Conservation (phyloP, 92 coral and sea anemone species). For the Meandrina meandrites region DNA sequence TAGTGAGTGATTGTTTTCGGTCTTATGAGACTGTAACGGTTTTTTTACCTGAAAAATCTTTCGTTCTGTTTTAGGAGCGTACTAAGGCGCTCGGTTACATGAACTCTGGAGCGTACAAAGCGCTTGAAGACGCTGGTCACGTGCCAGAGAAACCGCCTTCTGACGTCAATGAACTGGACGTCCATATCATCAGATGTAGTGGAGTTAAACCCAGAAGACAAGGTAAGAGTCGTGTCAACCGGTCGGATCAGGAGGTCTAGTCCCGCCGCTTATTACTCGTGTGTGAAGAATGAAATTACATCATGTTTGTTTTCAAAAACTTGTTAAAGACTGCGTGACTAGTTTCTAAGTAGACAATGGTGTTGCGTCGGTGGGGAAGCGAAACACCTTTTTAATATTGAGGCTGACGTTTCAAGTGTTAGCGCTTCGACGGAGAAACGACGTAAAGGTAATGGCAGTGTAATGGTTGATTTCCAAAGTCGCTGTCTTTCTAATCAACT, state of each 20-base stretch:
- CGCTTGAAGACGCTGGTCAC: constrained; percentile 89
- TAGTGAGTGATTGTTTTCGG: background rate
- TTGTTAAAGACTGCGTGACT: background rate
- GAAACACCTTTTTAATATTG: too few relatives aligned
- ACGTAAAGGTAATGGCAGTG: background rate
- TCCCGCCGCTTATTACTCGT: too few relatives aligned
- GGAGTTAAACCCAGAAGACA: constrained; percentile 76
- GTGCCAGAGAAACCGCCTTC: constrained; percentile 89
- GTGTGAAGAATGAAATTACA: background rate
- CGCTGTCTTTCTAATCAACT: background rate
- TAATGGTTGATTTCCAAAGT: too few relatives aligned
- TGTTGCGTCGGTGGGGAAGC: too few relatives aligned
- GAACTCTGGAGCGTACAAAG: constrained; percentile 88
- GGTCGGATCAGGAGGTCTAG: background rate
- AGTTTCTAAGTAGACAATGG: background rate
- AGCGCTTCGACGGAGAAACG: too few relatives aligned
- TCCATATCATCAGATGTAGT: constrained; percentile 77
- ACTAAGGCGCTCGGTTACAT: constrained; percentile 96
- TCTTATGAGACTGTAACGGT: background rate
- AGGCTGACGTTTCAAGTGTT: too few relatives aligned
- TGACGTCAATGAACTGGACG: constrained; percentile 92
- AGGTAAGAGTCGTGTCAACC: constrained; percentile 51
- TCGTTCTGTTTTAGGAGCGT: constrained; percentile 71
- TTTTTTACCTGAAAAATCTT: background rate
- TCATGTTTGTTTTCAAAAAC: background rate